Evolutionary conservation across 2,113 vertebrate species (phyloP), one percentile per base, ranked within the genome.

Genomic region (Natator depressus): DNA sequence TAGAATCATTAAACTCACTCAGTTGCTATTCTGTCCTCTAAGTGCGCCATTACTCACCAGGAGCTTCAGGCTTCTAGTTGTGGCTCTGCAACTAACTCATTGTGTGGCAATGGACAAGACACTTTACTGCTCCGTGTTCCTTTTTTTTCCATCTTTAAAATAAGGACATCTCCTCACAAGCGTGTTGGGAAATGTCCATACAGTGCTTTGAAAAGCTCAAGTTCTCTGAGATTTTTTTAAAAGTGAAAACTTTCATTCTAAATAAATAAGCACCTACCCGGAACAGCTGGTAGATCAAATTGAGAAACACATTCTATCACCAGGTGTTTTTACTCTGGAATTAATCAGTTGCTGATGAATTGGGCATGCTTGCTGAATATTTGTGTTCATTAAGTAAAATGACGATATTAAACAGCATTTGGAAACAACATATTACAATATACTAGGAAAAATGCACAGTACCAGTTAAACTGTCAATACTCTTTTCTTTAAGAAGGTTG

Each of bases 271-370:
- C 80, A 75, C n/a, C n/a, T 81, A 10, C 69, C n/a, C 8, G 54
- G 80, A 94, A 27, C 8, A 87, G 55, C 20, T 55, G 89, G 27
- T 42, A 72, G 5, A 6, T 95, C 31, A 14, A 91, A 78, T 38
- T 65, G 3, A 90, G 83, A 91, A 89, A 25, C 25, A 49, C 24
- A 20, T 5, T 2, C 11, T 57, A 10, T 35, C 1, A 1, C 6
- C 76, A 82, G 16, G 25, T 90, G 2, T 3, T 46, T 57, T 84
- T 89, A 11, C 16, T 88, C 84, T 50, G 27, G 6, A 72, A n/a
- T 92, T 85, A 80, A 80, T 72, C 12, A 5, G 65, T 76, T 95
- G n/a, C 38, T 78, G 29, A 54, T 79, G 31, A 94, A 95, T 93
- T 91, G 92, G 80, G 20, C 3, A 35, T 65, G 38, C 47, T 79